Evolutionary conservation across 2,888 invertebrate genomes (phyloP), one percentile per base, ranked within the genome.

Genomic region (Tolmerus cingulatus): DNA sequence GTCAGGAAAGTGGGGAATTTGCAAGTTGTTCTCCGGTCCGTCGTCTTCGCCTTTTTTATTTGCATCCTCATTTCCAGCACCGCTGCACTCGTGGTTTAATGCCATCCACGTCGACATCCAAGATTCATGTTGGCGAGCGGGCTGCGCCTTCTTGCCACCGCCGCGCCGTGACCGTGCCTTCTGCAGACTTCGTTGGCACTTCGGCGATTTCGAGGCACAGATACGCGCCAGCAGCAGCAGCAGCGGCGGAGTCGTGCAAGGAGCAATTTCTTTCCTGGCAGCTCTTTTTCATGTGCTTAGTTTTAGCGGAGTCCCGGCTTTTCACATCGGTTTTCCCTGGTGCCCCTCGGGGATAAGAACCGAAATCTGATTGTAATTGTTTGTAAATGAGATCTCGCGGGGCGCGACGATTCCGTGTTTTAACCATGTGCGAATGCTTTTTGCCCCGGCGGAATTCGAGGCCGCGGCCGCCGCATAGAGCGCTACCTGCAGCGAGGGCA

Each of bases 281-380:
- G 34, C 34, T 34, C 34, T 34, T 34, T 34, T 14, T 46, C 43
- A 12, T 46, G 43, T 14, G 40, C 40, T 74, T 74, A 84, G 40
- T 84, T 84, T 66, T 12, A 66, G 8, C 43, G n/a, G 23, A 12
- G 66, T 8, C 27, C 43, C 23, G 66, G n/a, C 37, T 84, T 82
- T 66, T 84, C 66, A 19, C 66, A 66, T 84, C 16, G 23, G 5
- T 43, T 43, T 27, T 19, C 1, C 27, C 12, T 16, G 12, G 12
- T 9, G 16, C 46, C 14, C 8, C n/a, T 5, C 51, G 51, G 5
- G 27, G 57, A 81, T n/a, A 23, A 37, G n/a, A 57, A 40, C 84
- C 40, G n/a, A 84, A 84, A 84, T 84, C 84, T 84, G 84, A 84
- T 84, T 84, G 84, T 66, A 84, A 84, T 84, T 84, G 84, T 84